Evolutionary conservation across 2,797 vertebrate species (phyloP).

Genomic region (Rhadinocentrus ornatus): DNA sequence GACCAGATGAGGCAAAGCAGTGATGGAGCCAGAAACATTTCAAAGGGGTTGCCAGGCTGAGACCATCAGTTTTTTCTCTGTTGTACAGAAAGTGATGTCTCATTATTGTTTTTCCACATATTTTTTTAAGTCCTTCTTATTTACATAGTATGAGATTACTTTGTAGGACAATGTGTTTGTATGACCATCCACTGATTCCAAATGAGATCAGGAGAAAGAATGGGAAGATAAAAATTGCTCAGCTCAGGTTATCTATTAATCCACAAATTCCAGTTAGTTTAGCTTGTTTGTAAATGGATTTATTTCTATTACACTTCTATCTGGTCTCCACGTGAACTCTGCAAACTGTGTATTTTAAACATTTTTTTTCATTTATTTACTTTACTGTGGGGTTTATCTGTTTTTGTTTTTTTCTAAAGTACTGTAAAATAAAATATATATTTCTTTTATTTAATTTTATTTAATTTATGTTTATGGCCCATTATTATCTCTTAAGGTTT

Average conservation of each 20-base stretch:
- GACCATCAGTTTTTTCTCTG: background rate
- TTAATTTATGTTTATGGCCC: background rate
- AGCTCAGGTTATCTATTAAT: too few species aligned
- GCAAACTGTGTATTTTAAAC: too few species aligned
- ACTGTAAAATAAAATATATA: too few species aligned
- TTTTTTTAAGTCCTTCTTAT: background rate
- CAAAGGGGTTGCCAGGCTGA: background rate
- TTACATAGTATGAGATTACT: background rate
- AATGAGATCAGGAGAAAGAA: background rate
- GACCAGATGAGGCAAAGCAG: background rate
- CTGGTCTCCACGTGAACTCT: too few species aligned
- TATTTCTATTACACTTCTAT: too few species aligned
- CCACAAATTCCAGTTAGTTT: too few species aligned
- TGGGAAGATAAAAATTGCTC: background rate
- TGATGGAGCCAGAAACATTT: background rate
- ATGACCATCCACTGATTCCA: background rate
- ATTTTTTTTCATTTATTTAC: too few species aligned
- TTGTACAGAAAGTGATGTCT: background rate
- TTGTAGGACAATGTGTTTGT: background rate
- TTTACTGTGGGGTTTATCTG: too few species aligned
- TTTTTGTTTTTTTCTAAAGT: too few species aligned
- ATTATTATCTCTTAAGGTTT: background rate
- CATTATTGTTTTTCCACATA: background rate
- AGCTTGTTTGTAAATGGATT: too few species aligned
- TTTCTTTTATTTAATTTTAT: too few species aligned